Percentiles rank a stretch among this genome's conserved stretches.
phyloP scores from a whole-genome alignment of 2,797 vertebrate species.

The Heterohyrax brucei region DNA sequence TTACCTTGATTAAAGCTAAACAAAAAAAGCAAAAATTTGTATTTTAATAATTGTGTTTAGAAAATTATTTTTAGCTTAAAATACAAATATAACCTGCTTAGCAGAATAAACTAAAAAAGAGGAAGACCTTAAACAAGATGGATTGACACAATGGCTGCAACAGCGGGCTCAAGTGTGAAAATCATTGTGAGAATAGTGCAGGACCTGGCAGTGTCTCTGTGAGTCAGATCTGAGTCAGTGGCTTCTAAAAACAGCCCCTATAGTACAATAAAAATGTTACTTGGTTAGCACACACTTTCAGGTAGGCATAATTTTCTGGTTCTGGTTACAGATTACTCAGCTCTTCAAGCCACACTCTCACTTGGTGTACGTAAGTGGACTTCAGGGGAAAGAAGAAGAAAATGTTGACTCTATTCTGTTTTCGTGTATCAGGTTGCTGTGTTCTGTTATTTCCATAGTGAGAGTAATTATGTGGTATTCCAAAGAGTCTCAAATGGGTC shows the following conservation, averaged over 20 bases:
- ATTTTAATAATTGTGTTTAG: not conserved
- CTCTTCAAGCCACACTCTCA: not conserved
- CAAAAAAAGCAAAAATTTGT: not conserved
- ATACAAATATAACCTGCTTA: not conserved
- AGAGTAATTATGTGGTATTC: not conserved
- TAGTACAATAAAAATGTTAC: too few species aligned
- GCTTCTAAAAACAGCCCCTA: too few species aligned
- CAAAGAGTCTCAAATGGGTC: not conserved
- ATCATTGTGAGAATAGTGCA: too few species aligned
- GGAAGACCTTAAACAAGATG: too few species aligned
- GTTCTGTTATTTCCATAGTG: not conserved
- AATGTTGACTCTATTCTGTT: not conserved
- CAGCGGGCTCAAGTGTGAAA: too few species aligned
- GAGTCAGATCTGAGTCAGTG: too few species aligned
- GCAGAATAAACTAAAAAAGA: too few species aligned
- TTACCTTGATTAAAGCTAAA: too few species aligned
- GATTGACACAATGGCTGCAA: too few species aligned
- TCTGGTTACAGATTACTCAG: not conserved
- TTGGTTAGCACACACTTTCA: not conserved
- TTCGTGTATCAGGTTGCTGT: not conserved
- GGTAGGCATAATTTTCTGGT: too few species aligned
- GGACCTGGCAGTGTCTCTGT: too few species aligned
- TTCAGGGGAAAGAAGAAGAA: not conserved
- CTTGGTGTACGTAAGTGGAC: rapidly evolving
- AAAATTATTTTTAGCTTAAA: not conserved